These are phyloP conservation scores for Danaus plexippus DNA, from an alignment of 1,140 invertebrate genomes.

Conservation along the genomic window DNA sequence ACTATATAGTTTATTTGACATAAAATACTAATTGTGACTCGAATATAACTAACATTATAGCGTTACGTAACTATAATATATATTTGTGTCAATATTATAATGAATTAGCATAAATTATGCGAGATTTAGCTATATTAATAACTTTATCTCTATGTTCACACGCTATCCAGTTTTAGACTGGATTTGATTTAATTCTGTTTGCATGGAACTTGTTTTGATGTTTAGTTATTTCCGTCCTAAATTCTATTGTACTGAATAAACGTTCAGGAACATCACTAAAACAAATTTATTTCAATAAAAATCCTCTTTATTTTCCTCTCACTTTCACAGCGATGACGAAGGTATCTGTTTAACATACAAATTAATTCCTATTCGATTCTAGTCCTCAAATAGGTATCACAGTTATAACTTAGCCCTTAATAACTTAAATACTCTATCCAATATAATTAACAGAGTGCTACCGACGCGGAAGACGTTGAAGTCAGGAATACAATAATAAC, in stretches of 20 bases:
- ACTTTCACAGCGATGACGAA: conserved; percentile 21
- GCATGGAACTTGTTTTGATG: not conserved
- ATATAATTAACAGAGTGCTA: conserved; percentile 49
- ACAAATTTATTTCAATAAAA: conserved; percentile 32
- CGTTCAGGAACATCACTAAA: conserved; percentile 18
- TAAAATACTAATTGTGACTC: too few species aligned
- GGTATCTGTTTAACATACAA: conserved; percentile 21
- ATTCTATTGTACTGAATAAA: too few species aligned
- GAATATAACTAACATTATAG: not conserved
- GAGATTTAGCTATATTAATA: conserved; percentile 10
- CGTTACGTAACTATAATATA: conserved; percentile 6
- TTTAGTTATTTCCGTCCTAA: too few species aligned
- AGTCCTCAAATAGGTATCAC: conserved; percentile 53
- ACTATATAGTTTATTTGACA: too few species aligned
- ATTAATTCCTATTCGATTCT: conserved; percentile 32
- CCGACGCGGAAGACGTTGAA: conserved; percentile 59
- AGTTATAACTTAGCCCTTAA: conserved; percentile 52
- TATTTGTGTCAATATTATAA: conserved; percentile 4
- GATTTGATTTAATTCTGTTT: conserved; percentile 5
- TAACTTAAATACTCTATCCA: conserved; percentile 29
- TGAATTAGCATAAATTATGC: conserved; percentile 7
- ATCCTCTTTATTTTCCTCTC: conserved; percentile 34
- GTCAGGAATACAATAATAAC: conserved; percentile 58
- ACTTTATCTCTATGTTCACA: conserved; percentile 11
- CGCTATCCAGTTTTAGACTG: conserved; percentile 13